Percentiles rank a stretch among this genome's conserved stretches.
Evolutionary conservation across 1,140 invertebrate species (phyloP).

Genomic region (Zaprionus inermis): DNA sequence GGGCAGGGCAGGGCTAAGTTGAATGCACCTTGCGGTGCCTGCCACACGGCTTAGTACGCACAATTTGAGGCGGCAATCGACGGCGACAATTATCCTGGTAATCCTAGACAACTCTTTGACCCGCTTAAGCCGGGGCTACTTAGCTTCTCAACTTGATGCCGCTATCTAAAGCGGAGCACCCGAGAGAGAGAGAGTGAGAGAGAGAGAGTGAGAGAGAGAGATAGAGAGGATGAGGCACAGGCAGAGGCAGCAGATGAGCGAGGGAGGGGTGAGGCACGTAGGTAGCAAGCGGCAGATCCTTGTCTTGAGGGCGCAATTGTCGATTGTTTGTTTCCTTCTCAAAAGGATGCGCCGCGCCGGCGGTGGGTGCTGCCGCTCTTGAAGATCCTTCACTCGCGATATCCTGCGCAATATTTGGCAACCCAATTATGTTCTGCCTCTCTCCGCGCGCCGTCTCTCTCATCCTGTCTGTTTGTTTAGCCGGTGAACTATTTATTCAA

Average conservation of each 20-base stretch:
- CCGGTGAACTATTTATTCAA: constrained; percentile 72
- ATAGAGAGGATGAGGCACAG: neutral
- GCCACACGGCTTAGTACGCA: constrained; percentile 32
- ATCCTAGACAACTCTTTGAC: constrained; percentile 66
- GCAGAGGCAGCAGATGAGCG: no score
- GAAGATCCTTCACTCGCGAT: constrained; percentile 14
- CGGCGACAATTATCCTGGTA: constrained; percentile 37
- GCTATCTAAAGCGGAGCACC: constrained; percentile 20
- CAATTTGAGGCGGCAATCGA: constrained; percentile 53
- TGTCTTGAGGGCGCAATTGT: constrained; percentile 34
- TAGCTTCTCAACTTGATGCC: constrained; percentile 70
- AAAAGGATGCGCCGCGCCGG: constrained; percentile 25
- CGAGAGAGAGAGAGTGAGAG: neutral
- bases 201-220: neutral
- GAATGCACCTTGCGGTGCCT: constrained; percentile 15
- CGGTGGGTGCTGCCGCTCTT: constrained; percentile 28
- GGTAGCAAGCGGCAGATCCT: neutral
- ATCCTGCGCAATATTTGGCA: constrained; percentile 73
- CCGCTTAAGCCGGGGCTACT: constrained; percentile 45
- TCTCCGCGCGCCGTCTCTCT: constrained; percentile 2
- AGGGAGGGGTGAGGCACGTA: neutral
- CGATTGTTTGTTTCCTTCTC: constrained; percentile 33
- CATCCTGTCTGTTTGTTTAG: constrained; percentile 58
- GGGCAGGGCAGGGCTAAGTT: neutral
- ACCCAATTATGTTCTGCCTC: constrained; percentile 63